Evolutionary conservation across 2,113 vertebrate species (phyloP), one percentile per base, ranked within the genome.

Genomic region (Coryphaenoides rupestris): DNA sequence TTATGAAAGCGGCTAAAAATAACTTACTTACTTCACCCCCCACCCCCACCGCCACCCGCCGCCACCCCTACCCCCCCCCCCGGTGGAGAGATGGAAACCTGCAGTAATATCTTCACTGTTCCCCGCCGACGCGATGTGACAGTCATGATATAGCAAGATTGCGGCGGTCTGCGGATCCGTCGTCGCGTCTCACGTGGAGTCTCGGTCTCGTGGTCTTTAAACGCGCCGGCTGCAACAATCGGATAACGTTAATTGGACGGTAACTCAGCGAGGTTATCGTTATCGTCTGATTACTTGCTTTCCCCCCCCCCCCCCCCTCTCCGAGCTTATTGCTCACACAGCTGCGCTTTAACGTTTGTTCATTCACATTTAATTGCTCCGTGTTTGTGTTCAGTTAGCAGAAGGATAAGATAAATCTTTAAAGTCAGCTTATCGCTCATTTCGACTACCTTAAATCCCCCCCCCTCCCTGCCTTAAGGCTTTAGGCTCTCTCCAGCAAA

Each of bases 1-100:
- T 79, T 87, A 84, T 86, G 84, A 86, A 86, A 87, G 76, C 68
- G 80, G 75, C 85, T 89, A 88, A 90, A 90, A 89, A 89, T 88
- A 87, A 79, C 6, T 65, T 19, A 9, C 26, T 65, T 19, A 14
- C 26, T 65, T 63, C n/a, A n/a, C n/a, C n/a, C n/a, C n/a, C n/a
- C n/a, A n/a, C n/a, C n/a, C n/a, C n/a, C n/a, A n/a, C n/a, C n/a
- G n/a, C n/a, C n/a, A n/a, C n/a, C n/a, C n/a, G n/a, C n/a, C n/a
- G n/a, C n/a, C n/a, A n/a, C n/a, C n/a, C n/a, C n/a, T n/a, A n/a
- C n/a, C n/a, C n/a, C n/a, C n/a, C n/a, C n/a, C 54, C 62, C 61
- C 62, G 9, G 79, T 57, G 74, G 87, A 82, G 77, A 81, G 65
- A 68, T 75, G 73, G 79, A 68, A 68, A 54, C 70, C 82, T 66